These are phyloP conservation scores for Eumerus sabulonum DNA, from an alignment of 2,888 invertebrate species.

Conservation along the genomic window DNA sequence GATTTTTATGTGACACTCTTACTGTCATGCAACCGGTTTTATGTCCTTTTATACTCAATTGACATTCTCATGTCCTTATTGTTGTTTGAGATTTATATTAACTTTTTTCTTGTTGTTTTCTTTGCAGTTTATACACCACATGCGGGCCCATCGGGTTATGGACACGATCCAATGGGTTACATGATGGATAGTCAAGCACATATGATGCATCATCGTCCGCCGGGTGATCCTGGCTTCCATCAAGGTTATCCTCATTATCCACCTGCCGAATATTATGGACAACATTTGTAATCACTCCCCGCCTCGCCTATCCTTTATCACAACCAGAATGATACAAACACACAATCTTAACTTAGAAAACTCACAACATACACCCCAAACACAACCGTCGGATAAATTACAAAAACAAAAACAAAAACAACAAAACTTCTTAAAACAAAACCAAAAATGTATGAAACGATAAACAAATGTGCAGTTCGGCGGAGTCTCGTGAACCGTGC, in stretches of 20 bases:
- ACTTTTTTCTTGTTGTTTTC: constrained; percentile 38
- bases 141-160: constrained; percentile 97
- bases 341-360: constrained; percentile 61
- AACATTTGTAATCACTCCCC: constrained; percentile 88
- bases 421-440: constrained; percentile 18
- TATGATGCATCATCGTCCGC: constrained; percentile 98
- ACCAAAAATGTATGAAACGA: constrained; percentile 19
- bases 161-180: constrained; percentile 97
- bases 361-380: neutral
- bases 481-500: constrained; percentile 34
- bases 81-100: constrained; percentile 5
- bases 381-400: constrained; percentile 47
- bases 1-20: constrained; percentile 57
- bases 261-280: constrained; percentile 95
- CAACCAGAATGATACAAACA: constrained; percentile 32
- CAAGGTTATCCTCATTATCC: constrained; percentile 94
- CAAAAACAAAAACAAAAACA: constrained; percentile 29
- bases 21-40: constrained; percentile 23
- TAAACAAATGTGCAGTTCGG: constrained; percentile 43
- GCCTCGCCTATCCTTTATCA: constrained; percentile 17
- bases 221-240: constrained; percentile 95
- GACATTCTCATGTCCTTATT: neutral
- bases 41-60: constrained; percentile 10
- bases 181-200: constrained; percentile 98
- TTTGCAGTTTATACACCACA: constrained; percentile 91